Evolutionary conservation across 2,113 vertebrate species (phyloP).

Genomic region (Elgaria multicarinata): DNA sequence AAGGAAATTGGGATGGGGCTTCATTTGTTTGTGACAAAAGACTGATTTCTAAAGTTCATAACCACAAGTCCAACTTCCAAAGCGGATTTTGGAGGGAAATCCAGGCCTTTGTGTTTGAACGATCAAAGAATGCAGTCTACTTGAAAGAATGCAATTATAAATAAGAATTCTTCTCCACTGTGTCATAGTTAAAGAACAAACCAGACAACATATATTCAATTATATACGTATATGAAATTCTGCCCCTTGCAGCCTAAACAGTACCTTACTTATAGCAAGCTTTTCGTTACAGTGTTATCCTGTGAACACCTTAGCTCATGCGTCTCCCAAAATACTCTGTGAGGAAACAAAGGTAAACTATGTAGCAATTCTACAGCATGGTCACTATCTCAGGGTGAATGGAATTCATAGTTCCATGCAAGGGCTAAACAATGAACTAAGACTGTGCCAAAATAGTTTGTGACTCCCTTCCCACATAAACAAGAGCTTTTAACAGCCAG

Average conservation of each 20-base stretch:
- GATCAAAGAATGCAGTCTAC: not conserved
- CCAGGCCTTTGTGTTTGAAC: not conserved
- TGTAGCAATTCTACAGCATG: not conserved
- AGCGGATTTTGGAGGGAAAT: not conserved
- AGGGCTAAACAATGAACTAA: not conserved
- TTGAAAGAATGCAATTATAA: not conserved
- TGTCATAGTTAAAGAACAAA: not conserved
- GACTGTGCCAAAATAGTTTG: not conserved
- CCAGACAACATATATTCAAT: not conserved
- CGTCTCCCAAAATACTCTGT: not conserved
- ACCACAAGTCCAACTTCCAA: not conserved
- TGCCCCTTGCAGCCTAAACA: not conserved
- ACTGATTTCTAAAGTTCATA: not conserved
- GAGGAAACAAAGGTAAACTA: not conserved
- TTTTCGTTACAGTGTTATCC: not conserved
- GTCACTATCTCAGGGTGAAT: no score
- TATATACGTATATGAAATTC: not conserved
- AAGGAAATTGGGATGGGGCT: not conserved
- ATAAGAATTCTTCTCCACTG: not conserved
- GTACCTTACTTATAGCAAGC: not conserved
- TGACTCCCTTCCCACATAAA: not conserved
- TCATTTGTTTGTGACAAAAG: not conserved
- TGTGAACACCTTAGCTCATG: not conserved
- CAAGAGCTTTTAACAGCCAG: not conserved
- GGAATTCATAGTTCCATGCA: not conserved